A percentile compares a stretch with the other conserved stretches of the same genome.
Evolutionary conservation across 2,797 vertebrate species (phyloP).

Genomic region (Astyanax mexicanus): DNA sequence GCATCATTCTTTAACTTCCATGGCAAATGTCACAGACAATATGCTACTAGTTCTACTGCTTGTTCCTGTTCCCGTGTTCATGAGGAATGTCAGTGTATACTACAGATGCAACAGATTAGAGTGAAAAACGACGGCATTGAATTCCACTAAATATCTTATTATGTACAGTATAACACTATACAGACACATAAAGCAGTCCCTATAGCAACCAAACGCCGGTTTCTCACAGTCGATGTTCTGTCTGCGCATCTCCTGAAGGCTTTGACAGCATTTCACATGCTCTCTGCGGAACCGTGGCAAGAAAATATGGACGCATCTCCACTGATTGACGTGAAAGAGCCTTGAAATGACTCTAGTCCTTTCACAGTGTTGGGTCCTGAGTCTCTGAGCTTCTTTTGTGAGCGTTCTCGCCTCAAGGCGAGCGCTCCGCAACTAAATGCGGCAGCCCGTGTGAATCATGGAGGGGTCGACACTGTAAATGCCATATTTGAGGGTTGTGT

Average conservation of each 20-base stretch:
- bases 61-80: too few relatives aligned
- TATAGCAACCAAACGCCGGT: constrained; percentile 3
- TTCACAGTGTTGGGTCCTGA: constrained; percentile 6
- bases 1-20: too few relatives aligned
- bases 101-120: background rate
- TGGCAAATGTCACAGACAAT: too few relatives aligned
- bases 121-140: background rate
- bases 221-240: background rate
- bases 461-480: constrained; percentile 40
- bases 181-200: background rate
- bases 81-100: too few relatives aligned
- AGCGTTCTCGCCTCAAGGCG: constrained; percentile 18
- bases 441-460: constrained; percentile 34
- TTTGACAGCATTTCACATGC: background rate
- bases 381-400: constrained; percentile 13
- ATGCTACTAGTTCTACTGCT: too few relatives aligned
- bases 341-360: constrained; percentile 25
- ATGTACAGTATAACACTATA: background rate
- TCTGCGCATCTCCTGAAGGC: background rate
- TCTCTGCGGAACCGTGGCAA: background rate
- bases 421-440: constrained; percentile 13
- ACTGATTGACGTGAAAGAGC: constrained; percentile 20
- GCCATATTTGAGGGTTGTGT: constrained; percentile 25
- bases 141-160: background rate
- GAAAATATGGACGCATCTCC: background rate